Conservation (phyloP, 2,888 invertebrate genomes). For the Toxonevra muliebris region DNA sequence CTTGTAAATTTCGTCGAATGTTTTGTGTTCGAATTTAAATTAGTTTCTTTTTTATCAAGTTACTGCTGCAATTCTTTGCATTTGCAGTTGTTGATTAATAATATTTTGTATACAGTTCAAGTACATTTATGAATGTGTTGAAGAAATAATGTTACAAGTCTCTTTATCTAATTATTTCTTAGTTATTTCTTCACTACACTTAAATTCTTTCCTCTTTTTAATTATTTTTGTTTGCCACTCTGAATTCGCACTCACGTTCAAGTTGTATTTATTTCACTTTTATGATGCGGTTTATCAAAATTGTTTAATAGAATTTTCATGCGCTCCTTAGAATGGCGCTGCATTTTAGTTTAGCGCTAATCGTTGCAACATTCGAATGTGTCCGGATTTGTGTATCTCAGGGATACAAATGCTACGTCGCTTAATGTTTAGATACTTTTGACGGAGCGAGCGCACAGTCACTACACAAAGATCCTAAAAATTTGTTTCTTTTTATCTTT, state of each 20-base stretch:
- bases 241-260: constrained; percentile 40
- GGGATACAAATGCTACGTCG: too few species aligned
- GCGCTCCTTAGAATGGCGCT: constrained; percentile 40
- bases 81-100: constrained; percentile 22
- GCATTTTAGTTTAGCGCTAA: constrained; percentile 43
- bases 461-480: too few species aligned
- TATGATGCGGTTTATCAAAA: constrained; percentile 47
- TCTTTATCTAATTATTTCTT: neutral
- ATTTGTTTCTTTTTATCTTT: constrained; percentile 14
- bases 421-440: neutral
- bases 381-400: neutral
- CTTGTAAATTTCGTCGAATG: constrained; percentile 1
- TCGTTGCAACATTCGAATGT: neutral
- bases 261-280: constrained; percentile 63
- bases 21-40: neutral
- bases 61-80: constrained; percentile 42
- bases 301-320: constrained; percentile 43
- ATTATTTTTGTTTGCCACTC: constrained; percentile 27
- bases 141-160: too few species aligned
- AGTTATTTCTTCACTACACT: neutral
- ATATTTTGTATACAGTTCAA: too few species aligned
- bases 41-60: constrained; percentile 9
- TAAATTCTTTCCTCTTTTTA: constrained; percentile 6
- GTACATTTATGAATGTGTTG: constrained; percentile 11
- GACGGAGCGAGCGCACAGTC: constrained; percentile 4